These are phyloP conservation scores for Ptychobarbus kaznakovi DNA, from an alignment of 2,797 vertebrate genomes.

Conservation along the genomic window DNA sequence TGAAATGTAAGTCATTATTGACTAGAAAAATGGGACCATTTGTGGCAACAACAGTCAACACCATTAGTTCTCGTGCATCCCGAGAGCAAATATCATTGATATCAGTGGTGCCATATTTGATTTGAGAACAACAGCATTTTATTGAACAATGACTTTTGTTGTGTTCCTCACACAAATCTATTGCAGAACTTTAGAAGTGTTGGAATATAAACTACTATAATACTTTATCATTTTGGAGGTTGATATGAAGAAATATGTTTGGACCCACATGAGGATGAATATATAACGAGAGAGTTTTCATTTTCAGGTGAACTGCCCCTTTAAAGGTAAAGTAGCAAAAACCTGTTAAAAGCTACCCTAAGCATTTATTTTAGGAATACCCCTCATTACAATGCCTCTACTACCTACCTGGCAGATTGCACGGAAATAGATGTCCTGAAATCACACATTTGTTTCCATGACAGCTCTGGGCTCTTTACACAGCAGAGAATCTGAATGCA, in stretches of 20 bases:
- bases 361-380: constrained; percentile 14
- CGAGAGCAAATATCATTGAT: neutral
- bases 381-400: neutral
- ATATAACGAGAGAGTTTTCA: neutral
- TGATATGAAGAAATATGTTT: neutral
- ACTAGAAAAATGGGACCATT: constrained; percentile 7
- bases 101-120: neutral
- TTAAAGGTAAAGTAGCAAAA: neutral
- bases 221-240: neutral
- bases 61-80: neutral
- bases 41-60: neutral
- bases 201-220: neutral
- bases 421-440: neutral
- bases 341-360: neutral
- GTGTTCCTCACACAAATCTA: neutral
- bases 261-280: neutral
- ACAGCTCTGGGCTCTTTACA: neutral
- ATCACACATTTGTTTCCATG: constrained; percentile 22
- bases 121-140: neutral
- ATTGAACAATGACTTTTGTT: neutral
- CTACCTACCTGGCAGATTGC: constrained; percentile 21
- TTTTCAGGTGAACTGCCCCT: neutral
- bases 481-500: neutral
- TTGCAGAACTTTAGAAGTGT: neutral
- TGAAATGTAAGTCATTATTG: neutral